Evolutionary conservation across 2,797 vertebrate genomes (phyloP).

Genomic region (Bradypodion pumilum): DNA sequence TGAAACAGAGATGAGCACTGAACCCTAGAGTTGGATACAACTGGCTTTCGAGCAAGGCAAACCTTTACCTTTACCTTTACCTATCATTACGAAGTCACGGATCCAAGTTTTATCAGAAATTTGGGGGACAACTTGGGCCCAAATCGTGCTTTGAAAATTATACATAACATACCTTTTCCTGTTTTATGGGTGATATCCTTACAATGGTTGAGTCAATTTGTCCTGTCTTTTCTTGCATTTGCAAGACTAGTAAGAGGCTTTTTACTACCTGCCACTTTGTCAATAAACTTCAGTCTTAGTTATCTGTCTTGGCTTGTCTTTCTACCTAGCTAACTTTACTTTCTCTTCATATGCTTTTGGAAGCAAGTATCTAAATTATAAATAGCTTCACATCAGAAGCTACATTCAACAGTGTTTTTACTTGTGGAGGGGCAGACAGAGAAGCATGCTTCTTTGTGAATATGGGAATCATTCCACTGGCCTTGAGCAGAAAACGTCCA

Average conservation of each 20-base stretch:
- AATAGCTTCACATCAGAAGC: background rate
- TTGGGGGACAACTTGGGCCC: constrained; percentile 21
- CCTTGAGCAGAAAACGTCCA: background rate
- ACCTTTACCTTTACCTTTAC: too few species aligned
- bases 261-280: background rate
- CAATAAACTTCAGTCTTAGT: background rate
- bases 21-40: too few species aligned
- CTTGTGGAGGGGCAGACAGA: background rate
- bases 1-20: too few species aligned
- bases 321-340: background rate
- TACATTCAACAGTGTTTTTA: background rate
- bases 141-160: background rate
- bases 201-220: background rate
- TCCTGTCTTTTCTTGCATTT: background rate
- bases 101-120: too few species aligned
- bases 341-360: background rate
- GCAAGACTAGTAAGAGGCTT: background rate
- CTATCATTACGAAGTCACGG: too few species aligned
- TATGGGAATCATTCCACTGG: background rate
- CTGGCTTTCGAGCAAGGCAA: too few species aligned
- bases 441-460: background rate
- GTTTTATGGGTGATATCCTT: background rate
- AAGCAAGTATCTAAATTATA: background rate
- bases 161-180: background rate
- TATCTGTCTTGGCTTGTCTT: background rate